phyloP scores from a whole-genome alignment of 1,140 invertebrate species.

The Hypsibius dujardini region DNA sequence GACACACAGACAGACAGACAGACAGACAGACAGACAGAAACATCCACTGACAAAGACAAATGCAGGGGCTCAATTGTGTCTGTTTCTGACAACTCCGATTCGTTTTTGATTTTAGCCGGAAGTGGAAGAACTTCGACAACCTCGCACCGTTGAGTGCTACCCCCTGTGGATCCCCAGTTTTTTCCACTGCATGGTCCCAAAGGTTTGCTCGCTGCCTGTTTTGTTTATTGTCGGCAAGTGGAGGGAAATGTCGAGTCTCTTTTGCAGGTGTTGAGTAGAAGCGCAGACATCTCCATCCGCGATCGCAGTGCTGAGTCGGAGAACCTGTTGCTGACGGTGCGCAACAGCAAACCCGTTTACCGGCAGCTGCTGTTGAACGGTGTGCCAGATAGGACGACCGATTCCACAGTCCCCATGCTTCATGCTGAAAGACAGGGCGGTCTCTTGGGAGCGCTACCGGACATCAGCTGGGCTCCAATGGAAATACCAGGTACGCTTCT shows the following conservation, averaged over 20 bases:
- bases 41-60: too few relatives aligned
- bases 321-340: not conserved
- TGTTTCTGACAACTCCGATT: slow-evolving; percentile 1
- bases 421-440: slow-evolving; percentile 27
- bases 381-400: not conserved
- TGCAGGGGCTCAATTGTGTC: too few relatives aligned
- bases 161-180: not conserved
- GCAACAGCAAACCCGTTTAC: not conserved
- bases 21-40: too few relatives aligned
- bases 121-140: not conserved
- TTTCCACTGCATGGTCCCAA: not conserved
- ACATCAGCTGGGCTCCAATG: slow-evolving; percentile 48
- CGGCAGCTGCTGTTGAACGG: slow-evolving; percentile 3
- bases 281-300: not conserved
- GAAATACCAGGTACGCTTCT: slow-evolving; percentile 39
- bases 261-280: not conserved
- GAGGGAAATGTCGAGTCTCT: too few relatives aligned
- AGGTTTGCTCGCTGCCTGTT: slow-evolving; percentile 6
- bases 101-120: not conserved
- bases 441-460: slow-evolving; percentile 35
- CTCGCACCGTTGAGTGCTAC: not conserved
- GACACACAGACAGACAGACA: too few relatives aligned
- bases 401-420: too few relatives aligned
- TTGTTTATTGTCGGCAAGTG: too few relatives aligned
- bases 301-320: not conserved